Conservation (phyloP, 2,888 invertebrate species). For the Papilio protenor region DNA sequence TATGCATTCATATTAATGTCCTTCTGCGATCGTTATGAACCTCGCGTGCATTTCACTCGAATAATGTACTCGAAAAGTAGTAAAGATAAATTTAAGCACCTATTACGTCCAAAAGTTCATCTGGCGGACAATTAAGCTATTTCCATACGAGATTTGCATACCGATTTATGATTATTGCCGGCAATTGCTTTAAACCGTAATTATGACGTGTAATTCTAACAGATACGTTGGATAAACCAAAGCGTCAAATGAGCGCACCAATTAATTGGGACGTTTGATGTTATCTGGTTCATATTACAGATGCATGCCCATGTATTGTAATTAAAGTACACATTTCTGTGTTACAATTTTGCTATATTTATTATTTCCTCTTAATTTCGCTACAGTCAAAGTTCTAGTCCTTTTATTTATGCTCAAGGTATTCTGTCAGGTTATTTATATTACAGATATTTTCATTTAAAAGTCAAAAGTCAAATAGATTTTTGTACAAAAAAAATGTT, state of each 20-base stretch:
- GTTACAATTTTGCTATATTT: not conserved
- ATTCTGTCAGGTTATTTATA: not conserved
- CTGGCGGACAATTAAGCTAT: slow-evolving; percentile 73
- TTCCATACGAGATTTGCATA: slow-evolving; percentile 76
- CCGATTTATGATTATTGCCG: slow-evolving; percentile 72
- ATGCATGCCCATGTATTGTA: not conserved
- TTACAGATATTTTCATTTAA: too few species aligned
- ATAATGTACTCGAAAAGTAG: slow-evolving; percentile 57
- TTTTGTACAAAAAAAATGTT: too few species aligned
- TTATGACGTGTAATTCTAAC: slow-evolving; percentile 26
- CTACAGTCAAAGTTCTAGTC: not conserved
- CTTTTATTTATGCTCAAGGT: not conserved
- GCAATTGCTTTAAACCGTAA: slow-evolving; percentile 35
- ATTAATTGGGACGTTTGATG: slow-evolving; percentile 17
- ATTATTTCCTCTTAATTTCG: not conserved
- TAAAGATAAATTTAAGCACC: slow-evolving; percentile 69
- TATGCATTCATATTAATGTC: slow-evolving; percentile 22
- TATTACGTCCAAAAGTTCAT: slow-evolving; percentile 68
- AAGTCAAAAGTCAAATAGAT: too few species aligned
- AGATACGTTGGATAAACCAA: slow-evolving; percentile 15
- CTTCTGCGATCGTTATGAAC: slow-evolving; percentile 33
- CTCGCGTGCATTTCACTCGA: slow-evolving; percentile 25
- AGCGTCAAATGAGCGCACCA: slow-evolving; percentile 16
- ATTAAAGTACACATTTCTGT: not conserved
- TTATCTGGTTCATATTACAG: not conserved